Conservation (phyloP, 2,797 vertebrate genomes). For the Percopsis omiscomaycus region DNA sequence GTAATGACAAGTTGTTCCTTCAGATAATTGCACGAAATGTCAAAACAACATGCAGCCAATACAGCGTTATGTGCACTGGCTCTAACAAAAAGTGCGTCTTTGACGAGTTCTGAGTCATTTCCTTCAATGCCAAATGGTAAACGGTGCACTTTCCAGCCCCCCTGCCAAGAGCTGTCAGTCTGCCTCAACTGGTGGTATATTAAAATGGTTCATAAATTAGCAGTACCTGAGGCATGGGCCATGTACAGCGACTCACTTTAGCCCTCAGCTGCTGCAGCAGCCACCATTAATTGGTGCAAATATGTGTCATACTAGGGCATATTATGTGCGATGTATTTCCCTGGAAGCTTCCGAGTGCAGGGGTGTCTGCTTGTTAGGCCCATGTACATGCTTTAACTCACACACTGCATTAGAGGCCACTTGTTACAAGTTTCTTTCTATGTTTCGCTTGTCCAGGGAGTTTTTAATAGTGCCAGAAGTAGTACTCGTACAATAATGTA, state of each 20-base stretch:
- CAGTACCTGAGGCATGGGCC: slow-evolving; percentile 65
- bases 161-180: slow-evolving; percentile 70
- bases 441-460: background rate
- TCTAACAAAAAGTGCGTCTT: slow-evolving; percentile 62
- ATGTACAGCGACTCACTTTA: slow-evolving; percentile 28
- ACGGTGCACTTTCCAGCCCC: slow-evolving; percentile 64
- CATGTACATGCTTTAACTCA: slow-evolving; percentile 42
- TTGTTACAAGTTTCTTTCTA: slow-evolving; percentile 31
- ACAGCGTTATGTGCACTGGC: slow-evolving; percentile 52
- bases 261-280: slow-evolving; percentile 39
- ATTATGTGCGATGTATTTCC: slow-evolving; percentile 62
- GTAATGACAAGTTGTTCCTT: slow-evolving; percentile 54
- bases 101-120: slow-evolving; percentile 67
- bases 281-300: slow-evolving; percentile 70
- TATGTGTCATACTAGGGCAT: slow-evolving; percentile 55
- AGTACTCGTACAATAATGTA: slow-evolving; percentile 66
- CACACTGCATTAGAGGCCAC: slow-evolving; percentile 42
- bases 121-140: slow-evolving; percentile 68
- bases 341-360: slow-evolving; percentile 53
- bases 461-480: slow-evolving; percentile 51
- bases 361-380: slow-evolving; percentile 62
- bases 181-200: slow-evolving; percentile 54
- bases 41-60: slow-evolving; percentile 68
- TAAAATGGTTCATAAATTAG: slow-evolving; percentile 66
- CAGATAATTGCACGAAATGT: slow-evolving; percentile 71